Evolutionary conservation across 2,113 vertebrate genomes (phyloP).

Genomic region (Onychostruthus taczanowskii): DNA sequence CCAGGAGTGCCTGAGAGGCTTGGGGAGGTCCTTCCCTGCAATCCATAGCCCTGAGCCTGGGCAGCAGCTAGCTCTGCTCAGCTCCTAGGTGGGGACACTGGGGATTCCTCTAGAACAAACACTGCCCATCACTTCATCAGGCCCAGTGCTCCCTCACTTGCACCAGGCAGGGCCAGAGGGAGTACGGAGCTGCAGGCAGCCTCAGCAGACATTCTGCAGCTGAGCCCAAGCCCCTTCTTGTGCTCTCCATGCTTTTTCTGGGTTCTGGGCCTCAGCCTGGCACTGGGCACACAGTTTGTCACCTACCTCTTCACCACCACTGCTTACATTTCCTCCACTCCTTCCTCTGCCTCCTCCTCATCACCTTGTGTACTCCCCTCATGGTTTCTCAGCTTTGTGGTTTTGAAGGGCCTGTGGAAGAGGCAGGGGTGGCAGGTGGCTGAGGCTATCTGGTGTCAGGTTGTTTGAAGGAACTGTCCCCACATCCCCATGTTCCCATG

Average conservation of each 20-base stretch:
- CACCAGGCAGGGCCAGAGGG: background rate
- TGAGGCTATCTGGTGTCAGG: background rate
- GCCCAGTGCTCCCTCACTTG: background rate
- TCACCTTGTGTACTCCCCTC: background rate
- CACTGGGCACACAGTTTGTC: accelerated
- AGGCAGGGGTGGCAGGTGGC: background rate
- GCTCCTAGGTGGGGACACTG: background rate
- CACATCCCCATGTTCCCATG: too few relatives aligned
- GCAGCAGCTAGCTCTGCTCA: background rate
- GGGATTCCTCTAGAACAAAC: background rate
- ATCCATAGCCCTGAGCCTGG: background rate
- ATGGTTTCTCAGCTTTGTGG: background rate
- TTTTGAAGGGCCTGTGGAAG: background rate
- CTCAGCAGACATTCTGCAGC: background rate
- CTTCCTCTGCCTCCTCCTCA: background rate
- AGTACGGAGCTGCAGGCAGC: background rate
- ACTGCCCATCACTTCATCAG: background rate
- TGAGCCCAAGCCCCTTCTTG: background rate
- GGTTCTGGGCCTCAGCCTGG: background rate
- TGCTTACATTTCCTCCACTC: background rate
- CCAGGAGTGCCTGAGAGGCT: background rate
- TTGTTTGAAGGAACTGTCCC: background rate
- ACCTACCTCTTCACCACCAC: background rate
- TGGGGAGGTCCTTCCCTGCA: background rate
- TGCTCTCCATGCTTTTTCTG: background rate